Evolutionary conservation across 2,888 invertebrate genomes (phyloP).

Genomic region (Cyrtodaria siliqua): DNA sequence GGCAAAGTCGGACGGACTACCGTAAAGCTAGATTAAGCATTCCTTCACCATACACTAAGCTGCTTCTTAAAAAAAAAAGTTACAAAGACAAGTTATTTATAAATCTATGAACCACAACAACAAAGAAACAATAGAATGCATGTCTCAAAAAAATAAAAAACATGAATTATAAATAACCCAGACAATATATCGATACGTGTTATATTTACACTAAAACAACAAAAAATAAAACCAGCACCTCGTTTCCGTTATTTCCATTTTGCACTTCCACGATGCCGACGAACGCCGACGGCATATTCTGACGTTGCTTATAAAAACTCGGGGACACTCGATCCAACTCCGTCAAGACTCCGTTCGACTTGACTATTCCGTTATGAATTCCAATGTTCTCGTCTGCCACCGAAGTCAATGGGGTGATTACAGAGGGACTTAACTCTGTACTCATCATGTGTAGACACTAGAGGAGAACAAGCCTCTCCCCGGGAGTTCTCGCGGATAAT

Average conservation of each 20-base stretch:
- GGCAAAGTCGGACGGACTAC: too few species aligned
- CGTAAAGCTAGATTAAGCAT: too few species aligned
- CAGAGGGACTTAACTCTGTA: conserved; percentile 57
- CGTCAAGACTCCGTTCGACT: conserved; percentile 52
- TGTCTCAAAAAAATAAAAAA: too few species aligned
- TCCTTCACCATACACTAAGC: too few species aligned
- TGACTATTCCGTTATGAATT: conserved; percentile 47
- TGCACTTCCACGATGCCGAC: conserved; percentile 62
- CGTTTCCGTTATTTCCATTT: conserved; percentile 49
- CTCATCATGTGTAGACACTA: conserved; percentile 20
- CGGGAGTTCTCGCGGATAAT: neutral
- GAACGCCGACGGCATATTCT: conserved; percentile 70
- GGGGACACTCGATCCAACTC: conserved; percentile 65
- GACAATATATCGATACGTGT: too few species aligned
- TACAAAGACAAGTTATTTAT: neutral
- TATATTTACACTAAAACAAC: conserved; percentile 3
- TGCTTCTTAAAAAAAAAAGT: too few species aligned
- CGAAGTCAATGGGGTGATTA: conserved; percentile 34
- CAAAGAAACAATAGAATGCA: too few species aligned
- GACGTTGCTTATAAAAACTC: conserved; percentile 56
- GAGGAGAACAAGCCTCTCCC: neutral
- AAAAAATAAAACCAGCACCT: conserved; percentile 25
- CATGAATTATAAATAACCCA: too few species aligned
- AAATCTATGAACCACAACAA: too few species aligned
- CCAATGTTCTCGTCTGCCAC: conserved; percentile 58